Evolutionary conservation across 2,888 invertebrate genomes (phyloP), one percentile per base, ranked within the genome.

Genomic region (Eledone cirrhosa): DNA sequence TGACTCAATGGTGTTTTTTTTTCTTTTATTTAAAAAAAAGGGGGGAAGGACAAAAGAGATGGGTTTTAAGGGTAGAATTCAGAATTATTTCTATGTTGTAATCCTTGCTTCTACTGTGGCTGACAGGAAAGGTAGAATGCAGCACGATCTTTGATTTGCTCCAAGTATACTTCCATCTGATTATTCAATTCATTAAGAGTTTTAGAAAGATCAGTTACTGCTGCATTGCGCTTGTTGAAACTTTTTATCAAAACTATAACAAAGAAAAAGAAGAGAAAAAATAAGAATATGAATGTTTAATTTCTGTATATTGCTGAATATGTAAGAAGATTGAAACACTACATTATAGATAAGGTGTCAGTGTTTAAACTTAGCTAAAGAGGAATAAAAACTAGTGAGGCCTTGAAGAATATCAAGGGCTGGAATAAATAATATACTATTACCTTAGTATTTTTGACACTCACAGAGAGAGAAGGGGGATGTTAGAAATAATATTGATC

Each of bases 141-240:
- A n/a, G 87, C 85, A 79, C 84, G 85, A 31, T 83, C 77, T 80
- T 86, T 85, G 59, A 88, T 88, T 22, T 92, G 91, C 31, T 87
- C 89, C 77, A 94, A 92, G 87, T 94, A 93, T 29, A 89, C 88
- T 2, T 85, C 84, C 93, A 95, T 94, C 88, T 93, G 92, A 3
- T 86, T 87, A 77, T 94, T 94, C 27, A 95, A 90, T 5, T 91
- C 90, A 79, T 93, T 93, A 69, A 95, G 8, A 29, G 27, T 29
- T 19, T 31, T 7, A 13, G 67, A 31, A 29, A 67, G 33, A 14
- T 22, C 1, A 31, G 29, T 33, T 31, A 67, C 67, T 8, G 2
- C 16, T 16, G 24, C 22, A 5, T 22, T 29, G 67, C 22, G 67
- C 33, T 67, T 7, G 8, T 67, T 67, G 33, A 67, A 67, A 16